Percentiles rank a stretch among this genome's conserved stretches.
phyloP scores from a whole-genome alignment of 2,888 invertebrate species.

The Cheiracanthium punctorium region DNA sequence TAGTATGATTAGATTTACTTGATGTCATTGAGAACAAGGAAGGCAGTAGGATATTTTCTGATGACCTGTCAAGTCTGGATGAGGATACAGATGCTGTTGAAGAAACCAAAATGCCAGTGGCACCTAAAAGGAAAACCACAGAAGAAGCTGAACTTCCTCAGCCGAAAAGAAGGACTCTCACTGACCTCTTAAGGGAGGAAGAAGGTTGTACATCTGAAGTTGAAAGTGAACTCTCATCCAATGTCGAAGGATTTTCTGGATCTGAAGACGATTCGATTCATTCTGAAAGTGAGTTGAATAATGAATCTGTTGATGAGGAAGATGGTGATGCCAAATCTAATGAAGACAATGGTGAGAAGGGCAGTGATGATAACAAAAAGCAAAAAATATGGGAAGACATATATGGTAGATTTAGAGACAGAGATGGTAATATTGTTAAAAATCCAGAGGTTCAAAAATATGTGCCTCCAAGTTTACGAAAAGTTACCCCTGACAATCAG shows the following conservation, averaged over 20 bases:
- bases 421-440: conserved; percentile 85
- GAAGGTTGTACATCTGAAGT: not conserved
- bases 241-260: conserved; percentile 24
- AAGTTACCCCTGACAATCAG: conserved; percentile 75
- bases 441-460: conserved; percentile 78
- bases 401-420: conserved; percentile 89
- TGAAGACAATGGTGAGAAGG: not conserved
- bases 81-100: conserved; percentile 82
- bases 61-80: conserved; percentile 78
- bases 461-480: conserved; percentile 88
- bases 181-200: conserved; percentile 35
- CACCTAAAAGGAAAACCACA: not conserved
- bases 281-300: conserved; percentile 78
- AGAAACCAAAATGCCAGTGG: conserved; percentile 75
- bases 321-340: not conserved
- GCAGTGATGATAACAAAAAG: conserved; percentile 8
- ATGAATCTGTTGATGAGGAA: conserved; percentile 73
- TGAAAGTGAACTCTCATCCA: conserved; percentile 14
- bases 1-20: conserved; percentile 36
- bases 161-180: conserved; percentile 42
- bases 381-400: conserved; percentile 87
- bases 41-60: conserved; percentile 75
- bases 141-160: not conserved
- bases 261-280: conserved; percentile 76
- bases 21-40: conserved; percentile 37